A percentile compares a stretch with the other conserved stretches of the same genome.
Evolutionary conservation across 92 coral and sea anemone genomes (phyloP).

Genomic region (Diadumene lineata): DNA sequence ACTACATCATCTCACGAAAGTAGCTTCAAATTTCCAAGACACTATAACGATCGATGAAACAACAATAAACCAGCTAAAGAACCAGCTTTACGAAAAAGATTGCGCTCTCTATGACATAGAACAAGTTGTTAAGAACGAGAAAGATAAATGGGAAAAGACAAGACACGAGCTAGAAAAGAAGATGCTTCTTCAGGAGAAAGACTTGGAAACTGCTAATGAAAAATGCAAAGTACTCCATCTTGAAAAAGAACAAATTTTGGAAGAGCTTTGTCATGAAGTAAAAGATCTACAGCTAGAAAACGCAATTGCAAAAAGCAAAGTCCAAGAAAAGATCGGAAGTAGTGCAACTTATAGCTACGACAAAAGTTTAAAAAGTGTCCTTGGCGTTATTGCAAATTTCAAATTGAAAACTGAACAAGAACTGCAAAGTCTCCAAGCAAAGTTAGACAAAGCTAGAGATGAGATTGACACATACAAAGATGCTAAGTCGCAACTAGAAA

Average conservation of each 20-base stretch:
- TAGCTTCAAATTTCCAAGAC: slow-evolving; percentile 35
- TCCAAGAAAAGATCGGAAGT: no score
- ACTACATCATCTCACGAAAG: slow-evolving; percentile 17
- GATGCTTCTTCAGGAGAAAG: slow-evolving; percentile 43
- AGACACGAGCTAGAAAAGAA: slow-evolving; percentile 43
- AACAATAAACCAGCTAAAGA: slow-evolving; percentile 11
- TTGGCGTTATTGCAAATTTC: no score
- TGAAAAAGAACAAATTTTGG: slow-evolving; percentile 29
- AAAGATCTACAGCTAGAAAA: background rate
- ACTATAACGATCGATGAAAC: slow-evolving; percentile 28
- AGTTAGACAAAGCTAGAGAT: no score
- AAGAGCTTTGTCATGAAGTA: slow-evolving; percentile 1
- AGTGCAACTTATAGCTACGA: no score
- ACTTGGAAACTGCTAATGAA: slow-evolving; percentile 40
- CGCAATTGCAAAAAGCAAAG: background rate
- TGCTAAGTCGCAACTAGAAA: no score
- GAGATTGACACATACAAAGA: no score
- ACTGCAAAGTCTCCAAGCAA: no score
- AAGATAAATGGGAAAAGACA: slow-evolving; percentile 13
- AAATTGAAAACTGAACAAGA: no score
- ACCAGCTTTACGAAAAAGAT: slow-evolving; percentile 20
- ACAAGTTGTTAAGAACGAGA: slow-evolving; percentile 4
- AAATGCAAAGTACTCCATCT: slow-evolving; percentile 19
- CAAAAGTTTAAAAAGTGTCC: no score
- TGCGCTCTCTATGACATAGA: slow-evolving; percentile 6